phyloP scores from a whole-genome alignment of 2,797 vertebrate genomes.

The Ctenochaetus hawaiiensis region DNA sequence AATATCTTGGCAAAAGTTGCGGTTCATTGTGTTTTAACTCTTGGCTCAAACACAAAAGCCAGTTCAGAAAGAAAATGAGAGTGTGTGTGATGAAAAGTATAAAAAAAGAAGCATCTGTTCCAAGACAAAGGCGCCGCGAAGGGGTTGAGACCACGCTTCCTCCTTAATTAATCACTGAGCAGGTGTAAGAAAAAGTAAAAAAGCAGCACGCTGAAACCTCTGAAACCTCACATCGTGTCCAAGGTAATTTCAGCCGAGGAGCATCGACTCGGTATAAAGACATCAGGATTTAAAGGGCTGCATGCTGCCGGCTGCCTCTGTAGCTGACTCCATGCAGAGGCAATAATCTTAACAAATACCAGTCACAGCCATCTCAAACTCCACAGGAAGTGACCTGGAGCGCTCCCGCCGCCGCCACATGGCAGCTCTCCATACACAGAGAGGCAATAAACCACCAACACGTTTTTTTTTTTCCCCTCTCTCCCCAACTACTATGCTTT shows the following conservation, averaged over 20 bases:
- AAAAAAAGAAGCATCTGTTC: not conserved
- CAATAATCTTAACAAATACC: conserved; percentile 49
- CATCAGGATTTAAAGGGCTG: conserved; percentile 29
- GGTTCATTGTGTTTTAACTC: not conserved
- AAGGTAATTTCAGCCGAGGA: conserved; percentile 9
- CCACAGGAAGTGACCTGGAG: conserved; percentile 55
- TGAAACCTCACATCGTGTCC: conserved; percentile 15
- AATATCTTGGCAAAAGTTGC: not conserved
- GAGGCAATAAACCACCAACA: conserved; percentile 11
- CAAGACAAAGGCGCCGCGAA: not conserved
- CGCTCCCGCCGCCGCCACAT: not conserved
- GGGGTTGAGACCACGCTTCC: conserved; percentile 1
- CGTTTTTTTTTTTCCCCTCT: not conserved
- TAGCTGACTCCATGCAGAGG: conserved; percentile 24
- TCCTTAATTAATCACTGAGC: conserved; percentile 20
- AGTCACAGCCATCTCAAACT: conserved; percentile 32
- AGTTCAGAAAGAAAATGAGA: not conserved
- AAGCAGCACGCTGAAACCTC: not conserved
- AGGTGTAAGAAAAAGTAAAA: not conserved
- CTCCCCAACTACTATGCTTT: not conserved
- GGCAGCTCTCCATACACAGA: conserved; percentile 11
- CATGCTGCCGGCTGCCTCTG: conserved; percentile 19
- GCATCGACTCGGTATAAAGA: conserved; percentile 6
- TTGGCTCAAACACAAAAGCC: not conserved
- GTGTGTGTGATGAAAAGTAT: not conserved